Evolutionary conservation across 2,113 vertebrate species (phyloP).

Genomic region (Scatophagus argus): DNA sequence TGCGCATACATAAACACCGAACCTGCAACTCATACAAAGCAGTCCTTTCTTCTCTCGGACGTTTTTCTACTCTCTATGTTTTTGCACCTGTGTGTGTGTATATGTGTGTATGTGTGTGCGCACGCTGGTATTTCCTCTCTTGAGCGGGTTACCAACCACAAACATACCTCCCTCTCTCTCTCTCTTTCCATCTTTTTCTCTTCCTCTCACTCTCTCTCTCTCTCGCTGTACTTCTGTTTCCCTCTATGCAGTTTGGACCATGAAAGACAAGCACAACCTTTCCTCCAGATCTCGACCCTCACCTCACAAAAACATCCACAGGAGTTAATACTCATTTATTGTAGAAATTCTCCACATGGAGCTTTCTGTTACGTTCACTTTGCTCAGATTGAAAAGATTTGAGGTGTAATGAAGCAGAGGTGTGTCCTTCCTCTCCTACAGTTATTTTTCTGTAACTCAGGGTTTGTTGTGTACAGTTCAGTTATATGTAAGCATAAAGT

Average conservation of each 20-base stretch:
- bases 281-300: constrained; percentile 73
- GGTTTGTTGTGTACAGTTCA: neutral
- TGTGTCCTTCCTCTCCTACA: constrained; percentile 5
- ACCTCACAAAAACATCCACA: constrained; percentile 38
- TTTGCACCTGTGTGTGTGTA: constrained; percentile 82
- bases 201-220: constrained; percentile 75
- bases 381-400: constrained; percentile 13
- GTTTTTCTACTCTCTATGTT: constrained; percentile 75
- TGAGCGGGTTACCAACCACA: constrained; percentile 84
- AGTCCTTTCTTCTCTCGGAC: constrained; percentile 79
- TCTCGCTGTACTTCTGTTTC: constrained; percentile 61
- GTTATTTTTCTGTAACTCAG: neutral
- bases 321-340: constrained; percentile 25
- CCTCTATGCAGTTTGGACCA: constrained; percentile 49
- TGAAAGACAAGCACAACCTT: constrained; percentile 78
- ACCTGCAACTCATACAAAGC: constrained; percentile 80
- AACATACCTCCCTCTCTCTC: constrained; percentile 84
- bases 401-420: constrained; percentile 18
- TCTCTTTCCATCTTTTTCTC: constrained; percentile 77
- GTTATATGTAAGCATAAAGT: neutral
- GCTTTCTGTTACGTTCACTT: constrained; percentile 15
- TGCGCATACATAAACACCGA: constrained; percentile 74
- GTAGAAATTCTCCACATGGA: constrained; percentile 7
- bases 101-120: constrained; percentile 51
- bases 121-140: constrained; percentile 81